Percentiles rank a stretch among this genome's conserved stretches.
phyloP scores from a whole-genome alignment of 2,888 invertebrate species.

The Calameuta idolon region DNA sequence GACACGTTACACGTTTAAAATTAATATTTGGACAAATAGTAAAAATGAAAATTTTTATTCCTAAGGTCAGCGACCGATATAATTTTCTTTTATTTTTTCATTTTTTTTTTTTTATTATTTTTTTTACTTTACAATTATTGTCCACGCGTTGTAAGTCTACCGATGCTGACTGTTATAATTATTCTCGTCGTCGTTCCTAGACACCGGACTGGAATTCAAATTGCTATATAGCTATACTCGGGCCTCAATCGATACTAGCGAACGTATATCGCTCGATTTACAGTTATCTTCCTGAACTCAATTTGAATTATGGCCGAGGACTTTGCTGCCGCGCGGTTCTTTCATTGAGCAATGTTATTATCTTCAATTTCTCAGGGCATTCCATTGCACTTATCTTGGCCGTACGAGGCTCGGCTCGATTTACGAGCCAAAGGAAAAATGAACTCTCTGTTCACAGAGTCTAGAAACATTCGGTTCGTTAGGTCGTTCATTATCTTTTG shows the following conservation, averaged over 20 bases:
- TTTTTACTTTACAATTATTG: background rate
- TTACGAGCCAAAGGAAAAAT: background rate
- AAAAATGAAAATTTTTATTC: too few species aligned
- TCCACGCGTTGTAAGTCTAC: too few species aligned
- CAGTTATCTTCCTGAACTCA: background rate
- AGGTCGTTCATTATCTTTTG: constrained; percentile 8
- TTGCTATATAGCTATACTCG: background rate
- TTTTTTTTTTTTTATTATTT: too few species aligned
- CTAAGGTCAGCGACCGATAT: too few species aligned
- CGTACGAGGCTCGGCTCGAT: background rate
- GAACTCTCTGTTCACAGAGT: background rate
- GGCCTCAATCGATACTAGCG: background rate
- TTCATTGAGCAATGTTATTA: background rate
- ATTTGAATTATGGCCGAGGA: background rate
- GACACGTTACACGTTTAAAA: too few species aligned
- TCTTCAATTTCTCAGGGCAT: background rate
- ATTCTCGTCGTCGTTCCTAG: background rate
- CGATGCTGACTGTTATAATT: too few species aligned
- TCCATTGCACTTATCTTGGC: background rate
- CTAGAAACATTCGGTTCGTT: background rate
- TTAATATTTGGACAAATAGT: background rate
- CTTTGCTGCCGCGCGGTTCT: background rate
- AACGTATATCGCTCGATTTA: background rate
- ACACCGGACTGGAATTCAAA: background rate
- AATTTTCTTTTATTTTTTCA: too few species aligned